Conservation (phyloP, 2,888 invertebrate genomes). For the Actias luna region DNA sequence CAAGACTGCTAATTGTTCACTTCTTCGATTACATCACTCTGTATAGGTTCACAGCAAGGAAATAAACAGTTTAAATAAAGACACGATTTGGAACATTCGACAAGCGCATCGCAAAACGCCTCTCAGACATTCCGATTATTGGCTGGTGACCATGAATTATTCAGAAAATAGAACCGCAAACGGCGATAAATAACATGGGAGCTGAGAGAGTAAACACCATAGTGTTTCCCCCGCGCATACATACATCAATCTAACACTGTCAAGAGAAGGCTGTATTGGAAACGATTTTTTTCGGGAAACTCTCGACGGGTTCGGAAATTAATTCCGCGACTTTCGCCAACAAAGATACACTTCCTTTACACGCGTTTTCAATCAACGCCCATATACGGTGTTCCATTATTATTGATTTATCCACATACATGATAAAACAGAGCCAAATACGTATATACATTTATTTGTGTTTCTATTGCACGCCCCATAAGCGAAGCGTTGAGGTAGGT, state of each 20-base stretch:
- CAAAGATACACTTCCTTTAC: not conserved
- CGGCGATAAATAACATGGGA: not conserved
- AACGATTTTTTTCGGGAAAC: not conserved
- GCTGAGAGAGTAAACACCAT: not conserved
- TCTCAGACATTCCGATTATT: not conserved
- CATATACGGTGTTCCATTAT: not conserved
- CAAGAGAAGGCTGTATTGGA: not conserved
- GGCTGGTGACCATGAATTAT: conserved; percentile 6
- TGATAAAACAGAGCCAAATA: too few relatives aligned
- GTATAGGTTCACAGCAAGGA: not conserved
- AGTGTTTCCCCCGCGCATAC: not conserved
- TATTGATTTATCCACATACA: too few relatives aligned
- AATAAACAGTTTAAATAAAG: not conserved
- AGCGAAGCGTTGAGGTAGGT: too few relatives aligned
- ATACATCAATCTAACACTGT: conserved; percentile 7
- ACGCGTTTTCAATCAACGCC: not conserved
- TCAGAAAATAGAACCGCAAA: conserved; percentile 4
- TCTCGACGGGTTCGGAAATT: not conserved
- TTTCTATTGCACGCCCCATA: too few relatives aligned
- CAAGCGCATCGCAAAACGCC: not conserved
- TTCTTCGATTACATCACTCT: too few relatives aligned
- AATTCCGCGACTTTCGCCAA: not conserved
- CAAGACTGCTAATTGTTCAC: too few relatives aligned
- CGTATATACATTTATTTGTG: too few relatives aligned
- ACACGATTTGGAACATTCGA: not conserved